A percentile compares a stretch with the other conserved stretches of the same genome.
These are phyloP conservation scores for Stegodyphus dumicola DNA, from an alignment of 1,140 invertebrate species.

Conservation along the genomic window DNA sequence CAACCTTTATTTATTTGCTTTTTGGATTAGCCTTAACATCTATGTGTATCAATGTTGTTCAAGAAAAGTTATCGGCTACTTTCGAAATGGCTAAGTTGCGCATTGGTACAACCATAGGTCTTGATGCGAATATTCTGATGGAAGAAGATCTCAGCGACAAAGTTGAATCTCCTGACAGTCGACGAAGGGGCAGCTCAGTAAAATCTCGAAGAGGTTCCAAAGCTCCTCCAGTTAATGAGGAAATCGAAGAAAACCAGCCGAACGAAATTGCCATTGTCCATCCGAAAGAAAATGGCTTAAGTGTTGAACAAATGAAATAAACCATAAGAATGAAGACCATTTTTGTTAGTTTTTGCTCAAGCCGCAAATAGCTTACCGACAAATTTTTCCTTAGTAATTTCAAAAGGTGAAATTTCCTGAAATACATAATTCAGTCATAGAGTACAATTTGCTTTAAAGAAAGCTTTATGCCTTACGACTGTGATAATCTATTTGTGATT, in stretches of 20 bases:
- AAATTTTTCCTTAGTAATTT: too few relatives aligned
- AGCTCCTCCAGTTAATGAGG: constrained; percentile 24
- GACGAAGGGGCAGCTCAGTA: constrained; percentile 28
- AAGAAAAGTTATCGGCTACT: constrained; percentile 83
- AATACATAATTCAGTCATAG: background rate
- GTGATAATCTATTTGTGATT: constrained; percentile 35
- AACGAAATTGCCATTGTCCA: background rate
- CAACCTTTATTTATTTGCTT: constrained; percentile 90
- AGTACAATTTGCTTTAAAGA: background rate
- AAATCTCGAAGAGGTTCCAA: constrained; percentile 57
- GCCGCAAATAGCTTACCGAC: too few relatives aligned
- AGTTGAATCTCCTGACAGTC: constrained; percentile 30
- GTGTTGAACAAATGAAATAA: constrained; percentile 8
- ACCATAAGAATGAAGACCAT: background rate
- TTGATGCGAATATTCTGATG: constrained; percentile 77
- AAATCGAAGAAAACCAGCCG: constrained; percentile 3
- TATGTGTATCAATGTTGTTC: constrained; percentile 97
- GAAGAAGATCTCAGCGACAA: constrained; percentile 50
- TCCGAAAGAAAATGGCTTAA: constrained; percentile 35
- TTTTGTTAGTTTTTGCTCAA: background rate
- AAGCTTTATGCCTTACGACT: constrained; percentile 20
- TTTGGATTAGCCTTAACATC: constrained; percentile 94
- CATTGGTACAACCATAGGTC: constrained; percentile 85
- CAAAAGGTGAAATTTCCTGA: background rate
- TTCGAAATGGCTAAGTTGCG: constrained; percentile 87